phyloP scores from a whole-genome alignment of 2,113 vertebrate species.

The Conger conger region DNA sequence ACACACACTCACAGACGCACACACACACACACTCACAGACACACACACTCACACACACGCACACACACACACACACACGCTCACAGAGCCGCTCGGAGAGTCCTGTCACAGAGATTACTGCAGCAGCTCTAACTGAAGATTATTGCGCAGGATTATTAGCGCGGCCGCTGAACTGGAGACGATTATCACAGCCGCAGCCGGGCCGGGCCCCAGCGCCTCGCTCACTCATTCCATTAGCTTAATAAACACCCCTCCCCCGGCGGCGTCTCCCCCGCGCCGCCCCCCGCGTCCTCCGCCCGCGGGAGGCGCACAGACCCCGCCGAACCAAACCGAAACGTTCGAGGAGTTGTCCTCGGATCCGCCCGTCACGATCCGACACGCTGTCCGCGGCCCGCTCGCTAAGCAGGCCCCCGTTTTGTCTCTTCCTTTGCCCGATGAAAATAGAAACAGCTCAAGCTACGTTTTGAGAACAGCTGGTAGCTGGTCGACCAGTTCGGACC shows the following conservation, averaged over 20 bases:
- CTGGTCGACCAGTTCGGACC: too few relatives aligned
- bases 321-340: too few relatives aligned
- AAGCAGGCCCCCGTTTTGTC: too few relatives aligned
- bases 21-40: constrained; percentile 42
- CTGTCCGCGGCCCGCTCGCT: too few relatives aligned
- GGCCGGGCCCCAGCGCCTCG: constrained; percentile 44
- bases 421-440: too few relatives aligned
- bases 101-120: constrained; percentile 63
- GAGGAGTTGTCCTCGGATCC: too few relatives aligned
- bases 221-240: constrained; percentile 63
- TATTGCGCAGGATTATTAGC: constrained; percentile 74
- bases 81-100: constrained; percentile 54
- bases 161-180: constrained; percentile 67
- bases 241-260: constrained; percentile 54
- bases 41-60: constrained; percentile 34
- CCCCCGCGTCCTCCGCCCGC: constrained; percentile 35
- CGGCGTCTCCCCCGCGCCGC: constrained; percentile 57
- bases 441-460: too few relatives aligned
- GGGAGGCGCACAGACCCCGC: too few relatives aligned
- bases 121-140: constrained; percentile 72
- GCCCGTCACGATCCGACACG: too few relatives aligned
- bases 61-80: not conserved
- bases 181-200: constrained; percentile 62
- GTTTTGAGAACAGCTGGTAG: too few relatives aligned
- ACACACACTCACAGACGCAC: not conserved